Evolutionary conservation across 2,113 vertebrate species (phyloP).

Genomic region (Typhlomys cinereus): DNA sequence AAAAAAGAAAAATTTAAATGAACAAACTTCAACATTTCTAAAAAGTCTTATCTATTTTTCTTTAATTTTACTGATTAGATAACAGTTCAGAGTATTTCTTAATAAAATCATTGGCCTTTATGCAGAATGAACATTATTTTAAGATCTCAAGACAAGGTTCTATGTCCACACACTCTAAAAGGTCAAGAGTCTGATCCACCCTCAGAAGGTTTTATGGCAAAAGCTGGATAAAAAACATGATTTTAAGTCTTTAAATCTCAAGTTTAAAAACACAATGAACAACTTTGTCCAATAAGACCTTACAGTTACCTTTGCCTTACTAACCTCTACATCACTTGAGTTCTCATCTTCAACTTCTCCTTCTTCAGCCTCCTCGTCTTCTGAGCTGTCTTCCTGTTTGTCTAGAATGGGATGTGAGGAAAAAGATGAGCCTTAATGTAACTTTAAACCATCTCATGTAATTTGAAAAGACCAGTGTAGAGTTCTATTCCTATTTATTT

Average conservation of each 20-base stretch:
- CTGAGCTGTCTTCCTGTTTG: constrained; percentile 88
- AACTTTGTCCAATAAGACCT: neutral
- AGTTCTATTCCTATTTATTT: constrained; percentile 16
- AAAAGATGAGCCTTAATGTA: constrained; percentile 34
- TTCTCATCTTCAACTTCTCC: constrained; percentile 89
- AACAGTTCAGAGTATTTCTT: neutral
- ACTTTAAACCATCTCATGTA: neutral
- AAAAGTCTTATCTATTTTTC: neutral
- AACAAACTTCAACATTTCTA: neutral
- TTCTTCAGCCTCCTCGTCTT: constrained; percentile 90
- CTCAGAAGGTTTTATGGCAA: neutral
- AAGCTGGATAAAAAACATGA: constrained; percentile 4
- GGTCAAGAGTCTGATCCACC: neutral
- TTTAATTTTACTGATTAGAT: constrained; percentile 10
- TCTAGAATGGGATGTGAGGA: constrained; percentile 74
- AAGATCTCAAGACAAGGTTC: constrained; percentile 30
- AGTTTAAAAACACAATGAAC: neutral
- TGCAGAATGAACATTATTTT: constrained; percentile 9
- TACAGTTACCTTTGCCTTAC: constrained; percentile 63
- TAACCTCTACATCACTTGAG: constrained; percentile 86
- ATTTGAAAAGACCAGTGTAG: neutral
- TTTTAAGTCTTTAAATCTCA: constrained; percentile 7
- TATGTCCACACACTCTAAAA: neutral
- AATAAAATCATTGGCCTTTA: constrained; percentile 40
- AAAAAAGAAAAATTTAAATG: constrained; percentile 3